Conservation (phyloP, 2,113 vertebrate genomes). For the Gallinago jamesoni region DNA sequence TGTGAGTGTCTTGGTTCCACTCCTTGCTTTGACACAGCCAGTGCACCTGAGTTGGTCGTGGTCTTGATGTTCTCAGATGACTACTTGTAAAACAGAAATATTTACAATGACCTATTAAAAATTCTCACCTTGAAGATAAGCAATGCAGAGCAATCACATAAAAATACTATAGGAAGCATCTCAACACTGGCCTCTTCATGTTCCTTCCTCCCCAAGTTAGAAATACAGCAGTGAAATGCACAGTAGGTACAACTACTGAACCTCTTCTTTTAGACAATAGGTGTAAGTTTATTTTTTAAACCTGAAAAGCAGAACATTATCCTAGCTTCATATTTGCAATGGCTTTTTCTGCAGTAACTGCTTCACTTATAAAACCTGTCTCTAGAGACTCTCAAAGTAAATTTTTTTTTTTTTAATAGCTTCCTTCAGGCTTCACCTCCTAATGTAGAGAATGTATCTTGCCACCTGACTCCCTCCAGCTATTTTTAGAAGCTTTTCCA, state of each 20-base stretch:
- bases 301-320: background rate
- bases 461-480: background rate
- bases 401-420: background rate
- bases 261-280: background rate
- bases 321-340: background rate
- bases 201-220: background rate
- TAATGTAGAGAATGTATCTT: background rate
- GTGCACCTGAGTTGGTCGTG: background rate
- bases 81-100: background rate
- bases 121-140: background rate
- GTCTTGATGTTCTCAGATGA: background rate
- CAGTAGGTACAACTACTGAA: background rate
- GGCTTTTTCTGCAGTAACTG: background rate
- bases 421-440: slow-evolving; percentile 12
- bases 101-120: background rate
- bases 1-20: background rate
- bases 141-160: background rate
- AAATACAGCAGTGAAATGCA: background rate
- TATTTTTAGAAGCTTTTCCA: slow-evolving; percentile 46
- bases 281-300: background rate
- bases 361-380: background rate
- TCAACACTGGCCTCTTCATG: background rate
- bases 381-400: background rate
- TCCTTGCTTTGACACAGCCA: background rate
- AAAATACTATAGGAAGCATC: background rate